Base-by-base conservation (phyloP, 2,113 vertebrate species). In the Hoplias malabaricus region DNA sequence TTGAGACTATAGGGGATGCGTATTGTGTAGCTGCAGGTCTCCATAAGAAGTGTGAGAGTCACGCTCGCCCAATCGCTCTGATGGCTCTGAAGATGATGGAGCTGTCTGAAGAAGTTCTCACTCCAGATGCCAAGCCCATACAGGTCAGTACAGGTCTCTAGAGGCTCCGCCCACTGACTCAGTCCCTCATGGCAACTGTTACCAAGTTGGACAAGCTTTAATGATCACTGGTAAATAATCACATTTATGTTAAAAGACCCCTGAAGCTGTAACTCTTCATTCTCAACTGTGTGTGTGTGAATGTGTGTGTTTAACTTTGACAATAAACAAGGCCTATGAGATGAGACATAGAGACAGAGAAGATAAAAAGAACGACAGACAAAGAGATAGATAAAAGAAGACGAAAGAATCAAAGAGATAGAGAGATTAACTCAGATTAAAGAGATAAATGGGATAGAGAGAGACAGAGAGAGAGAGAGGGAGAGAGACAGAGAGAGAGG, bases 61-160 rank as follows among this genome's bases (percentile, higher is more conserved):
- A 99, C 0, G 96, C 98, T 2, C 97, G 95, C 80, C 96, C 96
- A 53, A 99, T 99, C 40, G 98, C 97, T 14, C 92, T 96, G 79
- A 99, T 99, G 98, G 96, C 98, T 31, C 88, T 99, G 86, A 98
- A 98, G 93, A 99, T 99, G 98, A 99, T 99, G 92, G 96, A 98
- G 68, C 96, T 99, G 59, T 98, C 98, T 2, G 97, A 98, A 87
- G 97, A 99, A 84, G 98, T 99, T 66, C 90, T 98, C 42, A 99
- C 97, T 11, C 98, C 98, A 0, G 96, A 99, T 29, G 96, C 93
- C 70, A 97, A 94, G 81, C 95, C 97, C 34, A 99, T 99, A 86
- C 95, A 98, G 94, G 98, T 99, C 90, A 91, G 85, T 67, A 2
- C 4, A 5, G 2, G 5, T 13, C 8, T 1, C 36, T 62, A 8